Percentiles rank a stretch among this genome's conserved stretches.
Conservation (phyloP, 2,888 invertebrate genomes). For the Parnassius glacialis region DNA sequence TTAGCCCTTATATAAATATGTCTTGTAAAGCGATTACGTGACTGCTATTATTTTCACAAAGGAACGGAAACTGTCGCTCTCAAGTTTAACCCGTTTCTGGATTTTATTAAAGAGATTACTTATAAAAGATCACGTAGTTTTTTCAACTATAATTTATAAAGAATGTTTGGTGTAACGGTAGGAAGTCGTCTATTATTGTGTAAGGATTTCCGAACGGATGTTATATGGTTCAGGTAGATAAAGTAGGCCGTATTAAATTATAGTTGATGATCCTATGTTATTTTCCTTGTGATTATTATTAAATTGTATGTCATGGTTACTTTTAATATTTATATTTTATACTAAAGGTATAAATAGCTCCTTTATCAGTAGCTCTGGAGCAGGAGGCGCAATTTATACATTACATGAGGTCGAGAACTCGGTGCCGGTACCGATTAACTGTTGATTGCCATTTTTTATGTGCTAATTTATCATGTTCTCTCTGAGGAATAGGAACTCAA, state of each 20-base stretch:
- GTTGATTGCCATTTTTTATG: too few relatives aligned
- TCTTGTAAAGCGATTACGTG: conserved; percentile 26
- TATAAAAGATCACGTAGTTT: conserved; percentile 59
- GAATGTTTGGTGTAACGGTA: conserved; percentile 58
- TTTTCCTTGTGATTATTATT: conserved; percentile 27
- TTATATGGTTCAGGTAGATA: conserved; percentile 58
- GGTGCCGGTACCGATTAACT: too few relatives aligned
- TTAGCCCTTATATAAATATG: not conserved
- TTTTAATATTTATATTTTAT: not conserved
- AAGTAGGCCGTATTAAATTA: conserved; percentile 31
- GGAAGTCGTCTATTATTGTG: conserved; percentile 70
- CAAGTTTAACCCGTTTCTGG: conserved; percentile 57
- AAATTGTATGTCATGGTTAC: not conserved
- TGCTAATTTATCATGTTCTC: too few relatives aligned
- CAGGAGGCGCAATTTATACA: too few relatives aligned
- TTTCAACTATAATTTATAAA: conserved; percentile 38
- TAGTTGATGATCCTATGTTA: conserved; percentile 24
- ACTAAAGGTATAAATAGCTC: too few relatives aligned
- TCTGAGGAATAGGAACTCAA: too few relatives aligned
- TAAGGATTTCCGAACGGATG: conserved; percentile 71
- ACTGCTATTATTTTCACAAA: conserved; percentile 42
- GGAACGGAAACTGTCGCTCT: conserved; percentile 64
- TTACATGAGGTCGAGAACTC: too few relatives aligned
- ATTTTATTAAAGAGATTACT: conserved; percentile 59
- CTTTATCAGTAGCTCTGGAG: too few relatives aligned